Conservation (phyloP, 30 jellyfish, hydroid and myxozoan species). For the Catostylus mosaicus region DNA sequence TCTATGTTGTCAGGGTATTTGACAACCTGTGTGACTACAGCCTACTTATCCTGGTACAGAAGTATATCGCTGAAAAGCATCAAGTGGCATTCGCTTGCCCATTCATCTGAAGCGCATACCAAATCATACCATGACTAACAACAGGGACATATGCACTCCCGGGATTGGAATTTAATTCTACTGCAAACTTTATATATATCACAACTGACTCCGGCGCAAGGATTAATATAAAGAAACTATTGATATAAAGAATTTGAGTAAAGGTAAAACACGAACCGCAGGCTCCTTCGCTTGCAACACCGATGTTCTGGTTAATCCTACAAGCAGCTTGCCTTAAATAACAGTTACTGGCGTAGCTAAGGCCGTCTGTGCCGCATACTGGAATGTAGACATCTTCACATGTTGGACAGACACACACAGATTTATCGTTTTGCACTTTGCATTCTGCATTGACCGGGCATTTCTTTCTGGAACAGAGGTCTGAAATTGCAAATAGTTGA, state of each 20-base stretch:
- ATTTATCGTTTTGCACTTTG: conserved; percentile 1
- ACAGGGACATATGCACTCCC: conserved; percentile 79
- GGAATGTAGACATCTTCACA: conserved; percentile 50
- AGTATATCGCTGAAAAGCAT: too few species aligned
- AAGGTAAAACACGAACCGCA: conserved; percentile 81
- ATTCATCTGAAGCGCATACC: conserved; percentile 76
- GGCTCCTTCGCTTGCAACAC: conserved; percentile 38
- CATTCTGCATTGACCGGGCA: conserved; percentile 63
- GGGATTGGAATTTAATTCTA: conserved; percentile 2
- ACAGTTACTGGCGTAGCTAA: conserved; percentile 80
- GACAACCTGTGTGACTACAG: too few species aligned
- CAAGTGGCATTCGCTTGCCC: conserved; percentile 84
- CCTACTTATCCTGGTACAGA: too few species aligned
- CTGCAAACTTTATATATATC: conserved; percentile 53
- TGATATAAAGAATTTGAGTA: too few species aligned
- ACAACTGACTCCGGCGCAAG: conserved; percentile 72
- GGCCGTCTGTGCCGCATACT: conserved; percentile 84
- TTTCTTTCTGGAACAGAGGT: conserved; percentile 41
- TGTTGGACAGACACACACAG: conserved; percentile 77
- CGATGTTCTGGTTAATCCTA: background rate
- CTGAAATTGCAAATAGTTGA: conserved; percentile 15
- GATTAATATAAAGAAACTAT: too few species aligned
- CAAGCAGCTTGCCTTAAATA: conserved; percentile 67
- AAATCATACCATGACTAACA: conserved; percentile 59
- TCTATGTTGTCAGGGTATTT: too few species aligned